Conservation (phyloP, 2,888 invertebrate genomes). For the Leptinotarsa juncta region DNA sequence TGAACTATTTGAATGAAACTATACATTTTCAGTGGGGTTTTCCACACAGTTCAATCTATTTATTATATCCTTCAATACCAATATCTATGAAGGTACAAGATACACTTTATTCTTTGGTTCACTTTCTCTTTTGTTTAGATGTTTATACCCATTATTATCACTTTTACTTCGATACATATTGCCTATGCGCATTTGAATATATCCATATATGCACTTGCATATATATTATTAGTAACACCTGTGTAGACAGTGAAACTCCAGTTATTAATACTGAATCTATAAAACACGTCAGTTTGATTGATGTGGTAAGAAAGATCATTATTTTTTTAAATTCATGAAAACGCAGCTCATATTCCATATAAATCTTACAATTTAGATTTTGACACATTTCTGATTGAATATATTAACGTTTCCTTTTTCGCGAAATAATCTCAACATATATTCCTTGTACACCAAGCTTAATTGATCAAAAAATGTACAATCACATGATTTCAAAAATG, state of each 20-base stretch:
- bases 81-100: conserved; percentile 25
- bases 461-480: too few relatives aligned
- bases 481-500: too few relatives aligned
- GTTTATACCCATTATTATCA: conserved; percentile 32
- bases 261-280: neutral
- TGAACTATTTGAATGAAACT: neutral
- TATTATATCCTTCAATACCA: conserved; percentile 17
- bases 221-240: conserved; percentile 6
- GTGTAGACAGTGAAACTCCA: neutral
- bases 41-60: neutral
- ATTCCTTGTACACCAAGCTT: too few relatives aligned
- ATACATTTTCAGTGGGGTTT: neutral
- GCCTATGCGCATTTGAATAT: conserved; percentile 17
- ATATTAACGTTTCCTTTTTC: too few relatives aligned
- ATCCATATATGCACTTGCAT: conserved; percentile 4
- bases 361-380: too few relatives aligned
- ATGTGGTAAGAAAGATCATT: neutral
- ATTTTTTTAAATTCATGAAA: too few relatives aligned
- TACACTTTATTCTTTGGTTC: conserved; percentile 25
- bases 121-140: conserved; percentile 33
- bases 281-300: neutral
- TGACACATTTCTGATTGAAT: too few relatives aligned
- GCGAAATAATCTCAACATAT: too few relatives aligned
- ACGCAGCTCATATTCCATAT: too few relatives aligned
- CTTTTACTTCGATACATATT: conserved; percentile 34